Evolutionary conservation across 2,113 vertebrate genomes (phyloP).

Genomic region (Cranoglanis bouderius): DNA sequence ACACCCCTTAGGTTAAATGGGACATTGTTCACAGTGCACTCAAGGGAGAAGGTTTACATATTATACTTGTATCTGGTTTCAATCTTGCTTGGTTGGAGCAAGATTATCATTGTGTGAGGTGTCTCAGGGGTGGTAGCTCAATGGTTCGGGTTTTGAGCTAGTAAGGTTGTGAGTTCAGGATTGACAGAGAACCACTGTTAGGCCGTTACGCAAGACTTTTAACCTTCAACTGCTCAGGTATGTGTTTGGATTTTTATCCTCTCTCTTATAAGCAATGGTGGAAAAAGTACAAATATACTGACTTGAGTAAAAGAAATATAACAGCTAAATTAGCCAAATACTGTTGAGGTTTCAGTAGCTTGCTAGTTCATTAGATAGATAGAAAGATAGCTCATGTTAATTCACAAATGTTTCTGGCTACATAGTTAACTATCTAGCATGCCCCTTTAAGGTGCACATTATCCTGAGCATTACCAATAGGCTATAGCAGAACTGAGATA

Average conservation of each 20-base stretch:
- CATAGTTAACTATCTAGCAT: not conserved
- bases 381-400: not conserved
- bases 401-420: not conserved
- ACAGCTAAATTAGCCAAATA: not conserved
- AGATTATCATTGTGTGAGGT: not conserved
- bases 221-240: not conserved
- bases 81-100: constrained; percentile 3
- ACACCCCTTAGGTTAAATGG: not conserved
- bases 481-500: not conserved
- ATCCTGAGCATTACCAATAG: not conserved
- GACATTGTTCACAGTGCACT: constrained; percentile 7
- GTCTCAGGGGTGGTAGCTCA: not conserved
- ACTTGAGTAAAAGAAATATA: not conserved
- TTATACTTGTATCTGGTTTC: not conserved
- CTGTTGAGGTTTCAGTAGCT: not conserved
- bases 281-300: not conserved
- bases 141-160: not conserved
- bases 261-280: not conserved
- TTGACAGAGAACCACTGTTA: not conserved
- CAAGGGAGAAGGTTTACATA: constrained; percentile 1
- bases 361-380: not conserved
- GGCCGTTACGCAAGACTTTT: not conserved
- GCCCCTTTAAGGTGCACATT: not conserved
- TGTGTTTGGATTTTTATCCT: not conserved
- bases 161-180: not conserved